Evolutionary conservation across 1,140 invertebrate genomes (phyloP), one percentile per base, ranked within the genome.

Genomic region (Nephila pilipes): DNA sequence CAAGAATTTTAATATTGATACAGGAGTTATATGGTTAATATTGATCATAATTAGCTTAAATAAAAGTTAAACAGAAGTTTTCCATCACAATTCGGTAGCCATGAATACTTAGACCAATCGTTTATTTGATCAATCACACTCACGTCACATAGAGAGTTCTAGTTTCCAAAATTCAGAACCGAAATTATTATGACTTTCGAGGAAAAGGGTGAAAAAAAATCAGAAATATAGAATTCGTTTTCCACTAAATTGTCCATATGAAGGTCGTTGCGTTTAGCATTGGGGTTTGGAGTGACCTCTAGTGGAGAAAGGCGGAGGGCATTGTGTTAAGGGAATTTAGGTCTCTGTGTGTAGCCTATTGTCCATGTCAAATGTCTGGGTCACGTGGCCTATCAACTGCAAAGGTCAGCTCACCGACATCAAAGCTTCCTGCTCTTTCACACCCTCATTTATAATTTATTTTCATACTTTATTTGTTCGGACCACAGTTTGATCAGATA

Each of bases 241-340:
- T 75, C 69, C 25, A 14, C 22, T 10, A 36, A 75, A 75, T 22
- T 6, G 81, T 54, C 79, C n/a, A 29, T 22, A 65, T 85, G 80
- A 92, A 92, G 90, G 90, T 85, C 90, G 81, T 75, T 69, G 20
- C 38, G 20, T 69, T 89, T 90, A 90, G 57, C 79, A 83, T 91
- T 91, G 90, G 60, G 38, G 57, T 91, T 29, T 18, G 90, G 12
- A 85, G 90, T 92, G 90, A 85, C 90, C 90, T 92, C 46, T 92
- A 75, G 80, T 10, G 81, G 90, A 85, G 90, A 92, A 92, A 92
- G 81, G 90, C 81, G 90, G 58, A 25, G 90, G 81, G 58, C n/a
- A 92, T 92, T 92, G 90, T 92, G 90, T 92, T 85, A 32, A 55
- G 25, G n/a, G 80, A 92, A 92, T 92, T 92, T 92, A 85, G 90